These are phyloP conservation scores for Parnassius orleans DNA, from an alignment of 2,888 invertebrate genomes.

Conservation along the genomic window DNA sequence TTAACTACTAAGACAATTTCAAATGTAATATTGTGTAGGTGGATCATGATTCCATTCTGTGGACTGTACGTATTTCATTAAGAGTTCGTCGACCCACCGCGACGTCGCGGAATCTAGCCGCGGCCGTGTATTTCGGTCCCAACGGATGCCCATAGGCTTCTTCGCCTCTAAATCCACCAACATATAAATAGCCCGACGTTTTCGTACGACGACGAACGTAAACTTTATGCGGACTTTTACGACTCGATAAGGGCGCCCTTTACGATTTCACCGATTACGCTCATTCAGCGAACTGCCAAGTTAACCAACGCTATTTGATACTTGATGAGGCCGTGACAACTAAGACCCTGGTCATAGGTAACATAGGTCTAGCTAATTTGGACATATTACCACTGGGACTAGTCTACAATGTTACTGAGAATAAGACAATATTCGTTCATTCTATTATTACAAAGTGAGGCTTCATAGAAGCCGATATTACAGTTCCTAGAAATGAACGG, in stretches of 20 bases:
- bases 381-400: neutral
- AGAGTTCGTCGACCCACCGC: constrained; percentile 69
- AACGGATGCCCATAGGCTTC: constrained; percentile 68
- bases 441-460: constrained; percentile 12
- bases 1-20: too few relatives aligned
- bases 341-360: neutral
- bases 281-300: constrained; percentile 45
- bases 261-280: constrained; percentile 50
- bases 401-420: constrained; percentile 18
- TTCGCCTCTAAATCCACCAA: constrained; percentile 62
- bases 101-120: constrained; percentile 78
- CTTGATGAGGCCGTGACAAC: constrained; percentile 22
- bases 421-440: constrained; percentile 15
- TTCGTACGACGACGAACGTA: constrained; percentile 46
- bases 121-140: constrained; percentile 68
- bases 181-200: constrained; percentile 61
- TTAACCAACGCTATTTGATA: constrained; percentile 32
- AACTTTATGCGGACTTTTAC: constrained; percentile 57
- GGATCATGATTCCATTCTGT: too few relatives aligned
- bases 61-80: too few relatives aligned
- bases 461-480: constrained; percentile 18
- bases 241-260: constrained; percentile 58
- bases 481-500: constrained; percentile 18
- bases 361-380: constrained; percentile 9
- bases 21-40: too few relatives aligned